A percentile compares a stretch with the other conserved stretches of the same genome.
Conservation (phyloP, 1,140 invertebrate genomes). For the Drosophila malerkotliana region DNA sequence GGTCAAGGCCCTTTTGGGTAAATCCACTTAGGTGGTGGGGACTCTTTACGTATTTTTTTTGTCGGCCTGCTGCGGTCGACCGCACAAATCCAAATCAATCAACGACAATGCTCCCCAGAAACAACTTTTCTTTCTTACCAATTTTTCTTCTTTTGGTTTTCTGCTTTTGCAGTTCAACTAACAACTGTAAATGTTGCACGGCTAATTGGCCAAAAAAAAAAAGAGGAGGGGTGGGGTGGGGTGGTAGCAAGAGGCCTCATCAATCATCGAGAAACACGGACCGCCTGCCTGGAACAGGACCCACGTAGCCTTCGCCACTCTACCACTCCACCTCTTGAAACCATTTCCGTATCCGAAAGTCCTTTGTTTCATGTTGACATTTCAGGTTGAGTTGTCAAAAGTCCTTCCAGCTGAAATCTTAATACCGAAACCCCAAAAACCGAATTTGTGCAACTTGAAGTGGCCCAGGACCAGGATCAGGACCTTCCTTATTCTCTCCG, state of each 20-base stretch:
- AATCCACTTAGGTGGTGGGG: slow-evolving; percentile 49
- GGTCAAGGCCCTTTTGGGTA: slow-evolving; percentile 17
- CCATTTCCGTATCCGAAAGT: slow-evolving; percentile 6
- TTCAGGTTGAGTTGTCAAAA: slow-evolving; percentile 46
- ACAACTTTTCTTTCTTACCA: slow-evolving; percentile 19
- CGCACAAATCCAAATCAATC: slow-evolving; percentile 60
- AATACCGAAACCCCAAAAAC: background rate
- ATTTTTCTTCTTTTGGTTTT: background rate
- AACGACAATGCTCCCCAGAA: slow-evolving; percentile 35
- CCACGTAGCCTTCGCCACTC: background rate
- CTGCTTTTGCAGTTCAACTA: slow-evolving; percentile 12
- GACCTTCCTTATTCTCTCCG: background rate
- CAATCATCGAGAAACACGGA: slow-evolving; percentile 49
- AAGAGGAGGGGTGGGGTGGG: background rate
- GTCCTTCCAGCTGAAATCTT: no score
- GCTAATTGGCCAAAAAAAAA: slow-evolving; percentile 43
- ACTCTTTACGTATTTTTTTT: slow-evolving; percentile 12
- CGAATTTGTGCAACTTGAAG: slow-evolving; percentile 2
- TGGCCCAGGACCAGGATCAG: background rate
- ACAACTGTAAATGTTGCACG: slow-evolving; percentile 58
- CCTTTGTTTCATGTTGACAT: slow-evolving; percentile 39
- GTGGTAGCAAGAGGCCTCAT: slow-evolving; percentile 22
- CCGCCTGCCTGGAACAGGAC: slow-evolving; percentile 22
- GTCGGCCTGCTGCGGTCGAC: slow-evolving; percentile 33
- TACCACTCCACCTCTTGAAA: background rate